Percentiles rank a stretch among this genome's conserved stretches.
Conservation (phyloP, 2,113 vertebrate species). For the Scomber colias region DNA sequence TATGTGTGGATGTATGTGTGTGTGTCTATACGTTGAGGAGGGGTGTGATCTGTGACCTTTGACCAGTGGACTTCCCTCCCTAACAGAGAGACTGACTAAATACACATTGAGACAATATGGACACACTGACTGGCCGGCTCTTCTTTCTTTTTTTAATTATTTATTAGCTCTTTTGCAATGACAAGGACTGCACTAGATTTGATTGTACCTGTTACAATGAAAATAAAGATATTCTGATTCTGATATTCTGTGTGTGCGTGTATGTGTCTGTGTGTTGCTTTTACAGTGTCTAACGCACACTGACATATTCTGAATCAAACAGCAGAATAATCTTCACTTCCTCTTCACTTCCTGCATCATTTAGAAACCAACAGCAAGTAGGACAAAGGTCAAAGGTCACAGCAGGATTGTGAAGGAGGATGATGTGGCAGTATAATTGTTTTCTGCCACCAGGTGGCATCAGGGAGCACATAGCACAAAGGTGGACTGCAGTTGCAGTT, state of each 20-base stretch:
- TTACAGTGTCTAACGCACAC: background rate
- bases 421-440: background rate
- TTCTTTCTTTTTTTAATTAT: too few relatives aligned
- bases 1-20: conserved; percentile 24
- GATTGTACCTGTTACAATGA: too few relatives aligned
- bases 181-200: too few relatives aligned
- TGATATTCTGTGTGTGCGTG: conserved; percentile 17
- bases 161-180: too few relatives aligned
- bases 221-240: too few relatives aligned
- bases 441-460: conserved; percentile 49
- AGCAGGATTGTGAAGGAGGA: background rate
- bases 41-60: conserved; percentile 50
- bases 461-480: background rate
- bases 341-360: background rate
- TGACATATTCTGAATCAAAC: background rate
- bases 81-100: conserved; percentile 57
- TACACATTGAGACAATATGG: conserved; percentile 57
- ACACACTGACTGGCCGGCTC: background rate
- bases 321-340: background rate
- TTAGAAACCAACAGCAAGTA: background rate
- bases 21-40: conserved; percentile 22
- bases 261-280: conserved; percentile 6
- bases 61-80: conserved; percentile 52
- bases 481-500: background rate
- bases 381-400: conserved; percentile 10